Evolutionary conservation across 2,888 invertebrate species (phyloP), one percentile per base, ranked within the genome.

Genomic region (Saturnia pavonia): DNA sequence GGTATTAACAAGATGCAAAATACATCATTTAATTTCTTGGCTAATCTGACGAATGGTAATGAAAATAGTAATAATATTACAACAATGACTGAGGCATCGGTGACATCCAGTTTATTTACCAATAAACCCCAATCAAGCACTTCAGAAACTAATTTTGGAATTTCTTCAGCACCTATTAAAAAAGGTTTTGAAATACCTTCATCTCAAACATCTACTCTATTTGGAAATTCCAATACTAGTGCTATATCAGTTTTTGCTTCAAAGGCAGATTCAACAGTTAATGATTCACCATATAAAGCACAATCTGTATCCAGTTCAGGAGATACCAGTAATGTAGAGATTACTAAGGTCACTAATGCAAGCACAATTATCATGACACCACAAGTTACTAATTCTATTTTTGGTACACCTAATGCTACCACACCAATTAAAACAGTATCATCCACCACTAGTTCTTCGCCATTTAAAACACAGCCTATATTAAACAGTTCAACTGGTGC

Each of bases 21-120:
- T 70, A 77, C 93, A 71, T 89, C 94, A 65, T 96, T 96, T 88
- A 95, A 95, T 81, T 96, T 96, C 82, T 85, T 96, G 80, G 90
- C 95, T 73, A 95, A 94, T 78, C 82, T 94, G 76, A 89, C 93
- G 71, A 95, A 94, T 84, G 90, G 94, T 22, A 90, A 82, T 74
- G 91, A 90, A 76, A 85, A 87, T 66, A 92, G 89, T 75, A 91
- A 87, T 71, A 83, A 83, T 70, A 74, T 85, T 60, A 74, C 83
- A 48, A 81, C 75, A 69, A 86, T 82, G 75, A 84, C 71, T 76
- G 87, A 88, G 27, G 78, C 84, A 67, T 75, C 81, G 66, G 80
- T 84, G 57, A 78, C 88, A 74, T 85, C 86, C 71, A 89, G 82
- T 75, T 78, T 85, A 67, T 86, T 86, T 75, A 80, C 83, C 22